Percentiles rank a stretch among this genome's conserved stretches.
Conservation (phyloP, 1,140 invertebrate genomes). For the Parasteatoda tepidariorum region DNA sequence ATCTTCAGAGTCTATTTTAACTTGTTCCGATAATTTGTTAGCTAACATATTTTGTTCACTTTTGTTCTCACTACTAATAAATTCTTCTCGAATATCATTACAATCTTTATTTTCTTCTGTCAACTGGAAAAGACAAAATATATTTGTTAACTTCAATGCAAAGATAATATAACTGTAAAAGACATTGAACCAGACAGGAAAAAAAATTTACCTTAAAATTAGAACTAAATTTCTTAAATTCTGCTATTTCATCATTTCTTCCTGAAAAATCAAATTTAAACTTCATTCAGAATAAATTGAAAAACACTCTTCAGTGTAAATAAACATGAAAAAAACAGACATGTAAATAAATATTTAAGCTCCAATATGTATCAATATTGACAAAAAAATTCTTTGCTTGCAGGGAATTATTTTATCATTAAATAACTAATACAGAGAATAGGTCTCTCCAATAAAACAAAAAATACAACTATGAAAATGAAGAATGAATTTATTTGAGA, state of each 20-base stretch:
- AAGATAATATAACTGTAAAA: neutral
- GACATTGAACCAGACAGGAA: neutral
- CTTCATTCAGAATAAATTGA: too few relatives aligned
- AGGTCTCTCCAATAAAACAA: too few relatives aligned
- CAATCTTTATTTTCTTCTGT: conserved; percentile 52
- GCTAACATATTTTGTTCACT: neutral
- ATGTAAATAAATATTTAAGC: too few relatives aligned
- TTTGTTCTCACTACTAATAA: conserved; percentile 6
- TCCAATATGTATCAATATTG: too few relatives aligned
- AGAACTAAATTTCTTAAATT: conserved; percentile 50
- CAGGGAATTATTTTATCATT: too few relatives aligned
- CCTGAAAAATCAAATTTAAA: too few relatives aligned
- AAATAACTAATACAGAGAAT: too few relatives aligned
- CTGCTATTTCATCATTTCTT: conserved; percentile 47
- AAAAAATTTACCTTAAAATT: conserved; percentile 46
- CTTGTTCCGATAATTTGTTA: conserved; percentile 21
- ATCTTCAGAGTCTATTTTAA: conserved; percentile 28
- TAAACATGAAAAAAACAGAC: too few relatives aligned
- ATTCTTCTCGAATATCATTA: conserved; percentile 17
- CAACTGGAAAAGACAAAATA: conserved; percentile 30
- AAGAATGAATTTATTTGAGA: too few relatives aligned
- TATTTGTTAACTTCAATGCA: neutral
- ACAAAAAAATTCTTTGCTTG: too few relatives aligned
- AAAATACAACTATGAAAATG: too few relatives aligned
- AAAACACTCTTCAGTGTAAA: too few relatives aligned